Evolutionary conservation across 2,797 vertebrate genomes (phyloP).

Genomic region (Sebastes kiyomatsui): DNA sequence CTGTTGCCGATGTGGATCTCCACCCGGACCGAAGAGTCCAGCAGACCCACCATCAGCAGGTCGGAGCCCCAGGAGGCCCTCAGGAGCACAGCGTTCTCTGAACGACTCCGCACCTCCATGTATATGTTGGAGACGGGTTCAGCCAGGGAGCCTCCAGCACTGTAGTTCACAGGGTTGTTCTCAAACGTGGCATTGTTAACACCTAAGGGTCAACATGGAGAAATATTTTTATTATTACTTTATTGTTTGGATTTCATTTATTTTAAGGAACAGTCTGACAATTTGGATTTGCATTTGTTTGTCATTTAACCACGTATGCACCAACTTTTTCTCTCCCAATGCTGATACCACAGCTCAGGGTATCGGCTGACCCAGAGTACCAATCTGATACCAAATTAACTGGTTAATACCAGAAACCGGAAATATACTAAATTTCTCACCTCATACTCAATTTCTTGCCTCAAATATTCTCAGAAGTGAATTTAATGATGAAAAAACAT

Average conservation of each 20-base stretch:
- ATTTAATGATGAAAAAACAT: no score
- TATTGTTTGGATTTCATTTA: not conserved
- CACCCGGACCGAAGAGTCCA: conserved; percentile 82
- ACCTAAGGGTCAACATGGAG: conserved; percentile 75
- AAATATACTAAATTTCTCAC: no score
- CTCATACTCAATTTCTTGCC: no score
- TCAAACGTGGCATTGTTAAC: conserved; percentile 88
- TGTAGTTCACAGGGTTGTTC: conserved; percentile 82
- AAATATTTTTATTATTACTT: not conserved
- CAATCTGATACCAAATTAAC: no score
- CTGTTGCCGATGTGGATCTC: conserved; percentile 83
- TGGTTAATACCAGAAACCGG: no score
- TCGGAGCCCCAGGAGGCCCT: conserved; percentile 77
- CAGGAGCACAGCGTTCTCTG: conserved; percentile 86
- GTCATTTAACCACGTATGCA: not conserved
- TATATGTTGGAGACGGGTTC: conserved; percentile 80
- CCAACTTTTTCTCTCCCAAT: not conserved
- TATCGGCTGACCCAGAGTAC: not conserved
- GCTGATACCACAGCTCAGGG: not conserved
- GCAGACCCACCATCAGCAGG: conserved; percentile 84
- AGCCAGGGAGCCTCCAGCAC: conserved; percentile 73
- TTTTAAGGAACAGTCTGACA: not conserved
- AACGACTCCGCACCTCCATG: conserved; percentile 89
- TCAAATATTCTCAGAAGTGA: no score
- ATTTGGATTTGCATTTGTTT: not conserved